These are phyloP conservation scores for Neoarius graeffei DNA, from an alignment of 2,113 vertebrate species.

Conservation along the genomic window DNA sequence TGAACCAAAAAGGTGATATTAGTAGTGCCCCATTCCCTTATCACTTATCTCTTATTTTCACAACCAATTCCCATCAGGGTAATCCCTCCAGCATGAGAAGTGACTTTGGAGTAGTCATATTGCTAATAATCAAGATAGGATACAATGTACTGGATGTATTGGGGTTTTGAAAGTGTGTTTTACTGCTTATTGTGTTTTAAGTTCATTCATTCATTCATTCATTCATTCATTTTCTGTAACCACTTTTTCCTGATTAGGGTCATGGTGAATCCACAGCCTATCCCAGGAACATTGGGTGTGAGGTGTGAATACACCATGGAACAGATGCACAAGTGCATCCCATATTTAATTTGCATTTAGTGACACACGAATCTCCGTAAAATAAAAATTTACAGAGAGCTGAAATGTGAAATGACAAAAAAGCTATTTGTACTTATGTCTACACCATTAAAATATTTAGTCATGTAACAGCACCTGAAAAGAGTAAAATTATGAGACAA, in stretches of 20 bases:
- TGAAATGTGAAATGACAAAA: not conserved
- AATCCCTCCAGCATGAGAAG: not conserved
- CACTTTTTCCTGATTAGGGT: not conserved
- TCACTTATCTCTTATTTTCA: not conserved
- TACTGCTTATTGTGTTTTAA: not conserved
- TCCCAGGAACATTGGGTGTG: not conserved
- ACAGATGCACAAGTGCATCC: not conserved
- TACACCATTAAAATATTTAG: not conserved
- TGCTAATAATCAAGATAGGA: not conserved
- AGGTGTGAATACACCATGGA: not conserved
- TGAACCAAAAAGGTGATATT: not conserved
- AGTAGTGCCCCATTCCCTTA: not conserved
- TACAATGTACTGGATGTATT: not conserved
- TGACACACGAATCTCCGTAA: not conserved
- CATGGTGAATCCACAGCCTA: not conserved
- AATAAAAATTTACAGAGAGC: not conserved
- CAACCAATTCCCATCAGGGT: not conserved
- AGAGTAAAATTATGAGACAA: not conserved
- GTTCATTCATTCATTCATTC: not conserved
- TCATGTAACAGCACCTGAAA: not conserved
- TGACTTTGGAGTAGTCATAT: not conserved
- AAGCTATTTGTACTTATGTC: not conserved
- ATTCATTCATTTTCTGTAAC: not conserved
- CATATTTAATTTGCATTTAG: too few relatives aligned
- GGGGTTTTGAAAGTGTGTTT: not conserved